Evolutionary conservation across 2,113 vertebrate genomes (phyloP).

Genomic region (Caracal caracal): DNA sequence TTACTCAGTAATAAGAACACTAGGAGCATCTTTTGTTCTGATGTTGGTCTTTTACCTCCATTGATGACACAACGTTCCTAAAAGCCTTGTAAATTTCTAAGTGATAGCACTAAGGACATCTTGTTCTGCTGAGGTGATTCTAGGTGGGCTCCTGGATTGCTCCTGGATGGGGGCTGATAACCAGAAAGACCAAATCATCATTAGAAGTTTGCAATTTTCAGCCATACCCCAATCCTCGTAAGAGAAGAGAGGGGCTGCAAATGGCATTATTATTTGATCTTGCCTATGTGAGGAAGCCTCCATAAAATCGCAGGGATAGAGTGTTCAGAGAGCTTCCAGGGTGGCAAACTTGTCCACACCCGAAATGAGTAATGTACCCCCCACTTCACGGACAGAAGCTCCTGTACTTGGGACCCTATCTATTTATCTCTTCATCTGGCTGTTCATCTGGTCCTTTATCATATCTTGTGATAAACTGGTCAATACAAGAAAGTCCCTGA

Average conservation of each 20-base stretch:
- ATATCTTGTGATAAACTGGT: neutral
- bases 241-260: neutral
- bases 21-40: neutral
- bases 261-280: neutral
- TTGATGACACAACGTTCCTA: neutral
- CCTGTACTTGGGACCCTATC: neutral
- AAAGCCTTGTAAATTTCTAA: neutral
- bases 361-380: neutral
- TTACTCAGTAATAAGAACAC: neutral
- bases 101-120: neutral
- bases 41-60: neutral
- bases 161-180: neutral
- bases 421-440: neutral
- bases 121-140: neutral
- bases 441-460: neutral
- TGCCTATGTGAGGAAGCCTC: neutral
- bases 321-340: neutral
- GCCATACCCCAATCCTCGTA: neutral
- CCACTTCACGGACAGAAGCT: neutral
- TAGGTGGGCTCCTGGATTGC: neutral
- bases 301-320: neutral
- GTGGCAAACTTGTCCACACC: neutral
- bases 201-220: neutral
- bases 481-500: neutral
- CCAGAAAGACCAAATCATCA: neutral